Conservation (phyloP, 1,140 invertebrate species). For the Tetraneura akinire region DNA sequence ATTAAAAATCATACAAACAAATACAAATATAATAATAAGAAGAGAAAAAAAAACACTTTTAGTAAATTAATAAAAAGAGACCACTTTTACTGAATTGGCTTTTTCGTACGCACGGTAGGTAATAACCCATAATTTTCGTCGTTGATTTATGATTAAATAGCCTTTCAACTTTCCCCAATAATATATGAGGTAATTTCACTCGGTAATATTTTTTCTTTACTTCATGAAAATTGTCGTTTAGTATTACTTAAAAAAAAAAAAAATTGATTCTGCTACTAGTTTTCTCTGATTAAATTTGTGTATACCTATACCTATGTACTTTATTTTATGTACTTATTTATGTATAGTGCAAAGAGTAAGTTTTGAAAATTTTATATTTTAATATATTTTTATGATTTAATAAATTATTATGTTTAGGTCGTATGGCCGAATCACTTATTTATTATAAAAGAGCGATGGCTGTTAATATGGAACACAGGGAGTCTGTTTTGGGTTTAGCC, state of each 20-base stretch:
- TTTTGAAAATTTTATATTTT: background rate
- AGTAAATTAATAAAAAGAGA: constrained; percentile 23
- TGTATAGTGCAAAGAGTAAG: no score
- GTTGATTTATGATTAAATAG: background rate
- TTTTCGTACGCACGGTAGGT: background rate
- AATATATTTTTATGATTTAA: background rate
- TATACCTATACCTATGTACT: no score
- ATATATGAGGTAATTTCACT: background rate
- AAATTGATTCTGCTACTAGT: background rate
- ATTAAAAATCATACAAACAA: no score
- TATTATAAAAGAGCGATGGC: constrained; percentile 66
- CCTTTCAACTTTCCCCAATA: background rate
- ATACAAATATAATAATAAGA: background rate
- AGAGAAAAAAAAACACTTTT: background rate
- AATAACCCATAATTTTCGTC: background rate
- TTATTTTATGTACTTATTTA: no score
- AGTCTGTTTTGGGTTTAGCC: constrained; percentile 64
- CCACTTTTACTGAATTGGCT: background rate
- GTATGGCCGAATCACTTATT: constrained; percentile 60
- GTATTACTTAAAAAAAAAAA: background rate
- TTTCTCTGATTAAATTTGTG: background rate
- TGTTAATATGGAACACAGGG: constrained; percentile 61
- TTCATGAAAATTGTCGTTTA: background rate
- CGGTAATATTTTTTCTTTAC: background rate
- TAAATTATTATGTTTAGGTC: constrained; percentile 58